phyloP scores from a whole-genome alignment of 2,113 vertebrate genomes.

The Cercocebus atys region DNA sequence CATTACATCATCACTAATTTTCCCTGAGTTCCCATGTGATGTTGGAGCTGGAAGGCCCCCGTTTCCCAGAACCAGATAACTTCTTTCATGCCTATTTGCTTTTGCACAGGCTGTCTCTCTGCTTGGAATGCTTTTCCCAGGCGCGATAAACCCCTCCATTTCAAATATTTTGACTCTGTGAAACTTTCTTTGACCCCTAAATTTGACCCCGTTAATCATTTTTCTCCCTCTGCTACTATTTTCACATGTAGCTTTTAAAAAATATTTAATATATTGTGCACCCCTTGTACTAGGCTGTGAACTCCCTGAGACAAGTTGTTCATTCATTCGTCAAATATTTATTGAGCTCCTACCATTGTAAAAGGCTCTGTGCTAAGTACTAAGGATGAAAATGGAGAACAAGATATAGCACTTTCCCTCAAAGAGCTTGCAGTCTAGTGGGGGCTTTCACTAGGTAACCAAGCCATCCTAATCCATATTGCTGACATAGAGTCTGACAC shows the following conservation, averaged over 20 bases:
- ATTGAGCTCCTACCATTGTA: background rate
- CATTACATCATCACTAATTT: background rate
- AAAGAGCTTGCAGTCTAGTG: background rate
- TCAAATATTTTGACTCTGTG: background rate
- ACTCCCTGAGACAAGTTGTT: background rate
- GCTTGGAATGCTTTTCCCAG: background rate
- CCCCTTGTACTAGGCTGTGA: background rate
- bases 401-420: background rate
- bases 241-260: background rate
- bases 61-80: background rate
- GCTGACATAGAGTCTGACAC: background rate
- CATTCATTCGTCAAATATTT: background rate
- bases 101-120: background rate
- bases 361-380: background rate
- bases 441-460: background rate
- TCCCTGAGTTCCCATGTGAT: background rate
- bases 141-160: background rate
- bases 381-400: background rate
- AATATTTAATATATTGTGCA: background rate
- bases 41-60: background rate
- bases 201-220: background rate
- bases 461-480: background rate
- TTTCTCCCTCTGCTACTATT: background rate
- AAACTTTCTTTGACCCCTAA: background rate
- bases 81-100: background rate